phyloP scores from a whole-genome alignment of 2,888 invertebrate species.

The Eupithecia centaureata region DNA sequence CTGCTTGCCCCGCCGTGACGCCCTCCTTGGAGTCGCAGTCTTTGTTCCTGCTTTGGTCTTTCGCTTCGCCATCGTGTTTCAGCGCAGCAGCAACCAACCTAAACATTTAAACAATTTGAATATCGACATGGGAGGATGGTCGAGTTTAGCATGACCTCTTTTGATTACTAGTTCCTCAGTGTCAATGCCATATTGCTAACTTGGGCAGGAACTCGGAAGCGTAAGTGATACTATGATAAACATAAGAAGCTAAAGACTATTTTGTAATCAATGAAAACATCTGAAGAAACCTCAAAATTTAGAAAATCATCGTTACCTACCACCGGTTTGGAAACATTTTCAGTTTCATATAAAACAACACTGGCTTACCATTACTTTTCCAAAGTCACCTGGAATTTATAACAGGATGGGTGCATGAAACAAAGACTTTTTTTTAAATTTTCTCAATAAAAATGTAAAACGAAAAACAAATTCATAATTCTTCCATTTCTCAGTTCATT shows the following conservation, averaged over 20 bases:
- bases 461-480: conserved; percentile 29
- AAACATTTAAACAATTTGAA: conserved; percentile 51
- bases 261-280: background rate
- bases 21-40: conserved; percentile 64
- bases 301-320: conserved; percentile 47
- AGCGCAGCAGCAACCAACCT: conserved; percentile 62
- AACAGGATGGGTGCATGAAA: conserved; percentile 1
- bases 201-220: conserved; percentile 35
- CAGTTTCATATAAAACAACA: conserved; percentile 39
- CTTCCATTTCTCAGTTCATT: conserved; percentile 32
- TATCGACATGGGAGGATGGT: conserved; percentile 41
- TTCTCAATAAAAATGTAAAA: conserved; percentile 14
- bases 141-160: conserved; percentile 67
- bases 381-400: conserved; percentile 20
- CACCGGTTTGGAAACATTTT: conserved; percentile 64
- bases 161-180: conserved; percentile 60
- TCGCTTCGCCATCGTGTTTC: conserved; percentile 71
- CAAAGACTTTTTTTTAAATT: conserved; percentile 10
- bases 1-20: conserved; percentile 72
- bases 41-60: conserved; percentile 68
- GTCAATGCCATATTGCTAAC: conserved; percentile 67
- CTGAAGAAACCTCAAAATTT: conserved; percentile 17
- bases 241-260: background rate
- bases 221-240: background rate
- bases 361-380: conserved; percentile 68